A percentile compares a stretch with the other conserved stretches of the same genome.
Conservation (phyloP, 2,113 vertebrate genomes). For the Nannospalax galili region DNA sequence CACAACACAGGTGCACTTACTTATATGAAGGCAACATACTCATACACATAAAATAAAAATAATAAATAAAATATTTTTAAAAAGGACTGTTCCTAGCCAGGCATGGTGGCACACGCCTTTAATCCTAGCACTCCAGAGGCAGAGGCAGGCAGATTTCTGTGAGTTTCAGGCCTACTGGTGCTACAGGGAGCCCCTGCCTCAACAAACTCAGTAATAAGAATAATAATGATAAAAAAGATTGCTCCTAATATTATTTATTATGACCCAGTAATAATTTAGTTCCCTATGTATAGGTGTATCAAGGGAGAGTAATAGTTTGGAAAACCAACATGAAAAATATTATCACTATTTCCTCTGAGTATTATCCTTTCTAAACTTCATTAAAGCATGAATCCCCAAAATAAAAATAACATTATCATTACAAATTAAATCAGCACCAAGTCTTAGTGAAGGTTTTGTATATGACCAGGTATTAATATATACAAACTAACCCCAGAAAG, state of each 20-base stretch:
- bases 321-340: neutral
- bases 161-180: too few relatives aligned
- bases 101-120: too few relatives aligned
- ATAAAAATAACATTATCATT: neutral
- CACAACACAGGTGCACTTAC: too few relatives aligned
- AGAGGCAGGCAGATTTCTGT: too few relatives aligned
- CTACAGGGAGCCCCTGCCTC: too few relatives aligned
- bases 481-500: neutral
- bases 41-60: too few relatives aligned
- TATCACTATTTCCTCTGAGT: neutral
- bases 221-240: too few relatives aligned
- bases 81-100: too few relatives aligned
- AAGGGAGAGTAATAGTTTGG: neutral
- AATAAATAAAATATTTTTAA: too few relatives aligned
- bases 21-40: too few relatives aligned
- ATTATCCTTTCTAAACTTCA: constrained; percentile 30
- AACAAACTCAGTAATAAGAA: too few relatives aligned
- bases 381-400: neutral
- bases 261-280: neutral
- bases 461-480: neutral
- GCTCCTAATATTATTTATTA: neutral
- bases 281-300: neutral
- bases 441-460: neutral
- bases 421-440: neutral
- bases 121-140: too few relatives aligned